Conservation (phyloP, 2,113 vertebrate species). For the Macrotis lagotis region DNA sequence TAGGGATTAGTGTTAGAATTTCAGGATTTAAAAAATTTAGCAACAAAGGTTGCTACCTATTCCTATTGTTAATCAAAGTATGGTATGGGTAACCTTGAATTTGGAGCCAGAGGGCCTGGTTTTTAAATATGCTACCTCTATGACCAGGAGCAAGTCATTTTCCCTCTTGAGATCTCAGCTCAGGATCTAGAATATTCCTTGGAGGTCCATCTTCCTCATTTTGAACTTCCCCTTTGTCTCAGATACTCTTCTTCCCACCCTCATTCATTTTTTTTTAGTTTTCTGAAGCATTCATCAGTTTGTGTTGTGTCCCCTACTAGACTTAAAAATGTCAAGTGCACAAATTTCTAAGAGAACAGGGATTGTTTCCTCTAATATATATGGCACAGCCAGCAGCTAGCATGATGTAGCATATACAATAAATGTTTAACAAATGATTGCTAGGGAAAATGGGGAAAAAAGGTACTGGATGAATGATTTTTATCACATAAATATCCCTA, state of each 20-base stretch:
- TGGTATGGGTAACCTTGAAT: neutral
- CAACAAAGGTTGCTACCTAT: neutral
- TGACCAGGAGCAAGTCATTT: neutral
- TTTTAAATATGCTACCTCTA: too few relatives aligned
- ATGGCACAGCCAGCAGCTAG: too few relatives aligned
- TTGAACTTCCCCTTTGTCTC: neutral
- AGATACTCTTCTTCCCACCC: neutral
- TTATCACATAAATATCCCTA: neutral
- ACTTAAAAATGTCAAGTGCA: neutral
- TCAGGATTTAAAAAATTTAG: neutral
- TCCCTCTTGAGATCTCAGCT: neutral
- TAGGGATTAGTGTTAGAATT: conserved; percentile 46
- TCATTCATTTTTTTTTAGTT: neutral
- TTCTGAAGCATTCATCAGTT: neutral
- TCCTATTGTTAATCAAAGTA: neutral
- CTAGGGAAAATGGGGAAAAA: neutral
- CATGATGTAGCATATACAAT: neutral
- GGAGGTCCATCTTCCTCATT: too few relatives aligned
- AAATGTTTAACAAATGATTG: neutral
- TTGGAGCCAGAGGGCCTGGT: neutral
- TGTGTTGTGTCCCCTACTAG: neutral
- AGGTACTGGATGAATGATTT: neutral
- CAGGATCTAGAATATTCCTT: too few relatives aligned
- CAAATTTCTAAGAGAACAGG: neutral
- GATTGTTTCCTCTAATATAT: too few relatives aligned